Percentiles rank a stretch among this genome's conserved stretches.
Evolutionary conservation across 2,888 invertebrate species (phyloP).

Genomic region (Chaitophorus viminalis): DNA sequence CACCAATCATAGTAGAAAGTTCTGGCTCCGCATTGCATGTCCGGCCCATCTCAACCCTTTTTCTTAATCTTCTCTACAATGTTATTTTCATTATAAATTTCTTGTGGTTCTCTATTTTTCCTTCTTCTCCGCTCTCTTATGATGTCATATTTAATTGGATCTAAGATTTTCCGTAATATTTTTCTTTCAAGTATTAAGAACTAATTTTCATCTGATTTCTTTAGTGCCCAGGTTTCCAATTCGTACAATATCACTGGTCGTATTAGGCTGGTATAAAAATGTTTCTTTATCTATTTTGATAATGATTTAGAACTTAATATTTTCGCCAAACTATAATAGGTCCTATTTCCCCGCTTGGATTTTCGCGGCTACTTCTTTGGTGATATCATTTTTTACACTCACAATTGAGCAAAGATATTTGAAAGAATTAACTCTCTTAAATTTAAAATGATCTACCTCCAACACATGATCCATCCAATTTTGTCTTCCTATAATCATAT

Average conservation of each 20-base stretch:
- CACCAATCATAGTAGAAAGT: constrained; percentile 14
- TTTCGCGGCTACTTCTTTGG: constrained; percentile 29
- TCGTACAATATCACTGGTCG: no score
- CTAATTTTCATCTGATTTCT: constrained; percentile 14
- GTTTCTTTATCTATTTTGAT: no score
- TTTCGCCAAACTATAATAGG: constrained; percentile 15
- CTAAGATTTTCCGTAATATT: constrained; percentile 4
- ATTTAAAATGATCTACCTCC: no score
- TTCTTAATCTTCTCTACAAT: neutral
- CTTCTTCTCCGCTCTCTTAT: constrained; percentile 21
- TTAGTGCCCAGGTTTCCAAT: constrained; percentile 32
- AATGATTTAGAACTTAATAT: no score
- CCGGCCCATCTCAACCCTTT: neutral
- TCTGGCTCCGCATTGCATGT: constrained; percentile 17
- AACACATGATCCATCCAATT: constrained; percentile 33
- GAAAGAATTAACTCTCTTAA: constrained; percentile 35
- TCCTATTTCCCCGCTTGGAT: constrained; percentile 26
- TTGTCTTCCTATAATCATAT: constrained; percentile 32
- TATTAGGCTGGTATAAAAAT: no score
- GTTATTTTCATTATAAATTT: constrained; percentile 22
- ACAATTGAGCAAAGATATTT: constrained; percentile 36
- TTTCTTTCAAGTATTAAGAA: constrained; percentile 20
- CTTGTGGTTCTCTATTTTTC: constrained; percentile 17
- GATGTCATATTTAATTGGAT: neutral
- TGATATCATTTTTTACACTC: constrained; percentile 32